Evolutionary conservation across 2,113 vertebrate genomes (phyloP).

Genomic region (Prietella phreatophila): DNA sequence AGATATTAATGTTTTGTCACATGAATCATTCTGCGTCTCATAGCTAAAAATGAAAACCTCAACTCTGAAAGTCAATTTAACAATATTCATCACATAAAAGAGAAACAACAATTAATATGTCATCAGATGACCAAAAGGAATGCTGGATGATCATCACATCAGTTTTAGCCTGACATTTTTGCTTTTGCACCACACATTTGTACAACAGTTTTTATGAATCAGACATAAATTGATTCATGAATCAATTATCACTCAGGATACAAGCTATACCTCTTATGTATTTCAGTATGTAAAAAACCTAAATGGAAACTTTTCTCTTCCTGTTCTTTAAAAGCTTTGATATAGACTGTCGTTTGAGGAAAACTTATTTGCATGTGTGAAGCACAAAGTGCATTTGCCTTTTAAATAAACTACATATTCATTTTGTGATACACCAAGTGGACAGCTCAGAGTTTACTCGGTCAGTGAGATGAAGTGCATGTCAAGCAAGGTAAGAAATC

Average conservation of each 20-base stretch:
- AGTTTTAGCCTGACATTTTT: background rate
- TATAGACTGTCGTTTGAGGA: background rate
- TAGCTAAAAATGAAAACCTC: no score
- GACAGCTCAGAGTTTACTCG: no score
- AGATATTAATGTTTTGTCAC: background rate
- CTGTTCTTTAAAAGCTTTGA: background rate
- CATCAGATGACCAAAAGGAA: no score
- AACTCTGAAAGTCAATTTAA: no score
- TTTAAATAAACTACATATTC: no score
- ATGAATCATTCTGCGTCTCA: background rate
- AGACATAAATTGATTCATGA: background rate
- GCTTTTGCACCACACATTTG: background rate
- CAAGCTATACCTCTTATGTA: background rate
- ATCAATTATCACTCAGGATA: background rate
- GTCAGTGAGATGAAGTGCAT: no score
- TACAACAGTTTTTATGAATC: background rate
- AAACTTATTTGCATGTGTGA: background rate
- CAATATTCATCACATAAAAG: no score
- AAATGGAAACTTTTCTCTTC: no score
- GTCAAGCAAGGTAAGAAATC: background rate
- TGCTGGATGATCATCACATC: no score
- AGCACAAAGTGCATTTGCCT: no score
- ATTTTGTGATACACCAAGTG: no score
- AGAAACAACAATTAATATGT: no score
- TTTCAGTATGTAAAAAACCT: background rate